Evolutionary conservation across 2,113 vertebrate species (phyloP).

Genomic region (Amazona vittata): DNA sequence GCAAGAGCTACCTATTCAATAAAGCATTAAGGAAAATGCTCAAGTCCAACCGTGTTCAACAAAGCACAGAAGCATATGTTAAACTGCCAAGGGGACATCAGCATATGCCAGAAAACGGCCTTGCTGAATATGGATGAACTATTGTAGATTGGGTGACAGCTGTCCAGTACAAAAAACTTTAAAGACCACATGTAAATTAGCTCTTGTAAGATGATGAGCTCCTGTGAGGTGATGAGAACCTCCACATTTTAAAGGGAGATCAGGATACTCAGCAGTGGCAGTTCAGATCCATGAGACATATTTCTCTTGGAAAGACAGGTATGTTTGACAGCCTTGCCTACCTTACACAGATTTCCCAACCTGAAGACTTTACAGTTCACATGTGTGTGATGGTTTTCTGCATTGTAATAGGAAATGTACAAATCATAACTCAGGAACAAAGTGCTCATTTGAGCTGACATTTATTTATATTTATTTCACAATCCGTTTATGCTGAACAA

Average conservation of each 20-base stretch:
- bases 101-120: neutral
- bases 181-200: neutral
- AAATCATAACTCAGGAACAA: neutral
- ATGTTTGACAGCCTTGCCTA: neutral
- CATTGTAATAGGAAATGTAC: neutral
- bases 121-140: neutral
- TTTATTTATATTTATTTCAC: neutral
- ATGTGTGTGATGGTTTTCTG: neutral
- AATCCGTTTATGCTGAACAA: neutral
- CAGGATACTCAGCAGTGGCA: neutral
- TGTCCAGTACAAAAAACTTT: neutral
- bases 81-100: neutral
- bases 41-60: neutral
- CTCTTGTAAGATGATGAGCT: neutral
- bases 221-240: neutral
- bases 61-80: constrained; percentile 3
- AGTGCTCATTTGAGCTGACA: neutral
- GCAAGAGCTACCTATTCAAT: neutral
- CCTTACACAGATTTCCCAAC: neutral
- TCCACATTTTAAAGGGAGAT: neutral
- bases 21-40: neutral
- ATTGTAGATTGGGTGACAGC: neutral
- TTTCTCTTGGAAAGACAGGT: neutral
- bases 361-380: neutral
- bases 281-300: neutral